These are phyloP conservation scores for Eupleurogrammus muticus DNA, from an alignment of 2,797 vertebrate genomes.

Conservation along the genomic window DNA sequence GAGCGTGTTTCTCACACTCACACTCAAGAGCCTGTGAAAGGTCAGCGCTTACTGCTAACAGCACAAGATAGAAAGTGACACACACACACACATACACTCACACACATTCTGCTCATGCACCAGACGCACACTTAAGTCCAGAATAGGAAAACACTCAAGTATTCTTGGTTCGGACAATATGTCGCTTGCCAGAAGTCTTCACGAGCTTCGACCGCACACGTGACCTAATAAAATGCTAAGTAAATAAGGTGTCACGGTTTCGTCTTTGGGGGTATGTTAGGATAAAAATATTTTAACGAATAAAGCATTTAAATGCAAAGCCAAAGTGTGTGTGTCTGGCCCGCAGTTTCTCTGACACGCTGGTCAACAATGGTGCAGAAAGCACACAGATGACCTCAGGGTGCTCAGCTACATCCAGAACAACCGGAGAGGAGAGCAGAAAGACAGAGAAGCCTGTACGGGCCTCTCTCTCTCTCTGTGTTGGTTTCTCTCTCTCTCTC, in stretches of 20 bases:
- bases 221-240: not conserved
- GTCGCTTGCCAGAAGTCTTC: conserved; percentile 42
- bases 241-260: conserved; percentile 11
- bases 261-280: conserved; percentile 21
- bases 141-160: conserved; percentile 72
- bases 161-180: conserved; percentile 52
- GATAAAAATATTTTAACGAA: conserved; percentile 26
- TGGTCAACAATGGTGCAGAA: conserved; percentile 67
- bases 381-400: conserved; percentile 81
- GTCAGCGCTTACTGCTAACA: conserved; percentile 85
- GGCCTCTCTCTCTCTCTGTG: conserved; percentile 50
- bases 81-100: conserved; percentile 33
- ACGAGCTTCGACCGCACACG: conserved; percentile 8
- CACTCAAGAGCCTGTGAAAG: conserved; percentile 91
- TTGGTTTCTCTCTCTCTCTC: conserved; percentile 36
- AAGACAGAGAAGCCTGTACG: conserved; percentile 74
- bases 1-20: conserved; percentile 92
- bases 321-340: conserved; percentile 34
- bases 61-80: conserved; percentile 71
- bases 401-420: conserved; percentile 76
- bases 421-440: conserved; percentile 74
- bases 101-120: conserved; percentile 44
- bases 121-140: conserved; percentile 66
- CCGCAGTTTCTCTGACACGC: conserved; percentile 50
- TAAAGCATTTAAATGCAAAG: conserved; percentile 44